A percentile compares a stretch with the other conserved stretches of the same genome.
Conservation (phyloP, 2,888 invertebrate species). For the Lasioglossum malachurum region DNA sequence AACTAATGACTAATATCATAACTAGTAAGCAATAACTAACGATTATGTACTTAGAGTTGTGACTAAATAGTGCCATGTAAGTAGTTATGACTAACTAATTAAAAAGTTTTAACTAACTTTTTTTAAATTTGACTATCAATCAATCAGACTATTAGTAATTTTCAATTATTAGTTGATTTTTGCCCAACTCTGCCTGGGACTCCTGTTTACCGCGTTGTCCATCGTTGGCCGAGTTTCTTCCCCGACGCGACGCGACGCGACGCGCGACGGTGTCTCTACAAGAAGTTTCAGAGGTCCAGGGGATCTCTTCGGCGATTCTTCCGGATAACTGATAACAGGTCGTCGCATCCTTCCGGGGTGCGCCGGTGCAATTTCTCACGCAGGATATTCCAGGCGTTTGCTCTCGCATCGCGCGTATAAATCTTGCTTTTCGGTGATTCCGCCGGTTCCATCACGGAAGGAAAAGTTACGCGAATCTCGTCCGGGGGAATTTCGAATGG, state of each 20-base stretch:
- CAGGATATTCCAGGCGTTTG: not conserved
- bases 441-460: not conserved
- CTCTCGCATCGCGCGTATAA: not conserved
- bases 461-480: slow-evolving; percentile 19
- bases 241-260: not conserved
- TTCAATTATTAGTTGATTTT: too few species aligned
- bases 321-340: slow-evolving; percentile 11
- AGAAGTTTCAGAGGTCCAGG: not conserved
- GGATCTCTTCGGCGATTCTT: not conserved
- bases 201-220: not conserved
- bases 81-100: too few species aligned
- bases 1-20: too few species aligned
- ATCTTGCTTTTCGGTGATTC: not conserved
- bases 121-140: too few species aligned
- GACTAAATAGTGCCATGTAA: too few species aligned
- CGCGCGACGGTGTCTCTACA: not conserved
- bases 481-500: not conserved
- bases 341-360: not conserved
- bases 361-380: slow-evolving; percentile 3
- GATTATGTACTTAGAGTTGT: too few species aligned
- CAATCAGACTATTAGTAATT: too few species aligned
- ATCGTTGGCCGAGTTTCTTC: not conserved
- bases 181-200: not conserved
- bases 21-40: too few species aligned
- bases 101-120: too few species aligned